Evolutionary conservation across 1,140 invertebrate genomes (phyloP).

Genomic region (Eueides isabella): DNA sequence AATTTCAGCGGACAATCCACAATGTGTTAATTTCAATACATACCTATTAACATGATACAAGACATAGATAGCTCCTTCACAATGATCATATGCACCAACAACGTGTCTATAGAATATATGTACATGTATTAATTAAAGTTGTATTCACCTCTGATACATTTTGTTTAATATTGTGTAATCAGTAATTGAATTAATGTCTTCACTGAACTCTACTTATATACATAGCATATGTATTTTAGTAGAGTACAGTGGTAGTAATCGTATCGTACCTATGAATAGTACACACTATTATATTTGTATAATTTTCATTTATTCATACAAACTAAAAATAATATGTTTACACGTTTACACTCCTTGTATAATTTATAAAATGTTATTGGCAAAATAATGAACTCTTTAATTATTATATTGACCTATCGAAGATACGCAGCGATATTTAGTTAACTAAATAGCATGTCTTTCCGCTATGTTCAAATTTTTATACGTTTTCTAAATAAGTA

Average conservation of each 20-base stretch:
- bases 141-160: neutral
- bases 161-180: neutral
- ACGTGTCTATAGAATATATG: neutral
- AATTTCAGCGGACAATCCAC: slow-evolving; percentile 10
- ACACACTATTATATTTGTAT: neutral
- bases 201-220: neutral
- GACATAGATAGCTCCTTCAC: slow-evolving; percentile 18
- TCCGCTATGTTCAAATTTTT: no score
- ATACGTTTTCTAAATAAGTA: no score
- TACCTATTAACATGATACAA: slow-evolving; percentile 31
- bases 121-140: slow-evolving; percentile 18
- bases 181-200: slow-evolving; percentile 6
- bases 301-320: neutral
- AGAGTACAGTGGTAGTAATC: no score
- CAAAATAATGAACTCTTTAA: neutral
- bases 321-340: neutral
- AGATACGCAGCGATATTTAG: neutral
- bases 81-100: slow-evolving; percentile 19
- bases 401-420: neutral
- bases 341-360: neutral
- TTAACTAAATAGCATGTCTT: no score
- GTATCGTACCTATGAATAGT: neutral
- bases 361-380: neutral
- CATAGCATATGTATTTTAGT: neutral
- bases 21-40: no score